These are phyloP conservation scores for Agrypnia vestita DNA, from an alignment of 1,140 invertebrate genomes.

Conservation along the genomic window DNA sequence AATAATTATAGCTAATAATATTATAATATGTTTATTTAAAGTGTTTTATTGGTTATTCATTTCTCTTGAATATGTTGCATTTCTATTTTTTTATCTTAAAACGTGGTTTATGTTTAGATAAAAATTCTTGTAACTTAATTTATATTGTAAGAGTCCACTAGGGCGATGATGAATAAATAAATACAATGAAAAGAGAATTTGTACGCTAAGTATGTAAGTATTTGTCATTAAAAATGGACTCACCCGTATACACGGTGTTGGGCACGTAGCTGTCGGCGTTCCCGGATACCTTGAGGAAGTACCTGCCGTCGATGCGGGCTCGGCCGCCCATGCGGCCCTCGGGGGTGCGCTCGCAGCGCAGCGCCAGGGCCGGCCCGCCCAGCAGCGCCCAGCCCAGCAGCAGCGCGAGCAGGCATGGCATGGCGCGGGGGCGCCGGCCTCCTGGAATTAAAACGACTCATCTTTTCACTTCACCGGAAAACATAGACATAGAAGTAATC, in stretches of 20 bases:
- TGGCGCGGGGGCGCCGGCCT: neutral
- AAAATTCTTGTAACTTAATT: too few relatives aligned
- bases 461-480: neutral
- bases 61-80: too few relatives aligned
- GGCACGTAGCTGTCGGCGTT: slow-evolving; percentile 47
- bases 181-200: too few relatives aligned
- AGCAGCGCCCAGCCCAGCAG: slow-evolving; percentile 10
- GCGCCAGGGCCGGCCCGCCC: slow-evolving; percentile 3
- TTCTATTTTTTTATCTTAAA: too few relatives aligned
- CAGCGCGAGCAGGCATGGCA: neutral
- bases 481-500: too few relatives aligned
- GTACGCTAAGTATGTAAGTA: too few relatives aligned
- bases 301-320: slow-evolving; percentile 50
- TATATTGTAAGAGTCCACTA: too few relatives aligned
- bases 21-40: too few relatives aligned
- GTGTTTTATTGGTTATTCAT: too few relatives aligned
- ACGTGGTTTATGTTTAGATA: too few relatives aligned
- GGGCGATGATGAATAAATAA: too few relatives aligned
- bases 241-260: slow-evolving; percentile 52
- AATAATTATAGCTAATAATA: too few relatives aligned
- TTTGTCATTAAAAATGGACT: slow-evolving; percentile 18
- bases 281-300: slow-evolving; percentile 47
- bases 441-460: neutral
- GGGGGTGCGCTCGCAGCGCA: slow-evolving; percentile 50
- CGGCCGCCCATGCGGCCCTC: slow-evolving; percentile 41